Evolutionary conservation across 2,797 vertebrate species (phyloP).

Genomic region (Mormyrus proboscirostris): DNA sequence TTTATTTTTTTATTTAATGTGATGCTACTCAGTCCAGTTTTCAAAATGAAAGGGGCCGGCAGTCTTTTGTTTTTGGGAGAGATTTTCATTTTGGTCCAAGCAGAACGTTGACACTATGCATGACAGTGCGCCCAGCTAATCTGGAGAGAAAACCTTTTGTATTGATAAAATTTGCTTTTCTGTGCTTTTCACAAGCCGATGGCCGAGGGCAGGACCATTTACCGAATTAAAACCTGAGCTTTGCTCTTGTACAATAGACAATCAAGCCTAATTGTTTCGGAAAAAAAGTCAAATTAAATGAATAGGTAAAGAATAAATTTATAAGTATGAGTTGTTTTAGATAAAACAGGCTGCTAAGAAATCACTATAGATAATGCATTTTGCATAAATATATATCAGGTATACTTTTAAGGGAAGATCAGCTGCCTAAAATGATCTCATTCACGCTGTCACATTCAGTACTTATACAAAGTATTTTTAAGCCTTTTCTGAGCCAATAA

Average conservation of each 20-base stretch:
- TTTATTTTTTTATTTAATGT: not conserved
- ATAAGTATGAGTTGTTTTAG: not conserved
- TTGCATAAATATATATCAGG: not conserved
- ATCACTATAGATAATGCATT: not conserved
- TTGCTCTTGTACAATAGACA: not conserved
- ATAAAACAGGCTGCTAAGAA: not conserved
- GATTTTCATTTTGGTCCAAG: not conserved
- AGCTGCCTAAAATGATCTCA: not conserved
- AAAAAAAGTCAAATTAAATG: not conserved
- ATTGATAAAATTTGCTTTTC: not conserved
- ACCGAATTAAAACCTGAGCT: not conserved
- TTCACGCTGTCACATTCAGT: not conserved
- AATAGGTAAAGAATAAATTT: not conserved
- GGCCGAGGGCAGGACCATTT: not conserved
- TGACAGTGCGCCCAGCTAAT: not conserved
- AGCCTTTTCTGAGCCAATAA: not conserved
- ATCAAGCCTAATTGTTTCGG: not conserved
- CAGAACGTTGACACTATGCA: not conserved
- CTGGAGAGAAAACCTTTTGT: not conserved
- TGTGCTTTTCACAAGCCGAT: not conserved
- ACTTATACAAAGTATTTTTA: not conserved
- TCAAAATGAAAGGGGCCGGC: not conserved
- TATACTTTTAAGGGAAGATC: not conserved
- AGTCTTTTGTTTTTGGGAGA: not conserved
- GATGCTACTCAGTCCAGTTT: not conserved